These are phyloP conservation scores for Siniperca undulata DNA, from an alignment of 2,797 vertebrate species.

Conservation along the genomic window DNA sequence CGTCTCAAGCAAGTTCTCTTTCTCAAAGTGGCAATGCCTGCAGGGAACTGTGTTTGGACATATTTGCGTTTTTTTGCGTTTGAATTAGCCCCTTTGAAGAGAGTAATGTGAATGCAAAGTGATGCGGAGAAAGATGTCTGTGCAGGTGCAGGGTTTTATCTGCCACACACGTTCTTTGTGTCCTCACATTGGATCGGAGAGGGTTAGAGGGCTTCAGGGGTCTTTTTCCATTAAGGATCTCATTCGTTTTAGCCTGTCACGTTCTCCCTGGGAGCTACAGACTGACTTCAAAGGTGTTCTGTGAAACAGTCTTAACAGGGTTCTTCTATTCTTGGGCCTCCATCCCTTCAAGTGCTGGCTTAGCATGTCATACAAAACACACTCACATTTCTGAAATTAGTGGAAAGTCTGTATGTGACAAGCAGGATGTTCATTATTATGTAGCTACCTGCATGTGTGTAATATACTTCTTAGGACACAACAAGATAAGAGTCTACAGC, in stretches of 20 bases:
- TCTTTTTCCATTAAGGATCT: slow-evolving; percentile 76
- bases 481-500: not conserved
- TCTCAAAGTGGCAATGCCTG: slow-evolving; percentile 62
- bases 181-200: slow-evolving; percentile 46
- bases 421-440: not conserved
- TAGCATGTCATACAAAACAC: slow-evolving; percentile 39
- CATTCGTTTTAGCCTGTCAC: slow-evolving; percentile 67
- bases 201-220: slow-evolving; percentile 61
- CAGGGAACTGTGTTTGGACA: slow-evolving; percentile 62
- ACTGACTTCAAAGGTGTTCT: slow-evolving; percentile 76
- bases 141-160: slow-evolving; percentile 63
- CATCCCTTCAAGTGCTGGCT: slow-evolving; percentile 53
- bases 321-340: slow-evolving; percentile 47
- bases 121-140: slow-evolving; percentile 54
- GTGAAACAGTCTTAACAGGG: slow-evolving; percentile 58
- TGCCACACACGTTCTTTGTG: slow-evolving; percentile 59
- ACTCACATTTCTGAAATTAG: slow-evolving; percentile 33
- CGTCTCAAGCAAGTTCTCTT: slow-evolving; percentile 49
- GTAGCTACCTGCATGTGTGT: not conserved
- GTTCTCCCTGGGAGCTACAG: slow-evolving; percentile 58
- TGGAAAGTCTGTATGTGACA: slow-evolving; percentile 1
- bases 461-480: slow-evolving; percentile 1
- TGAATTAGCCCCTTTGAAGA: slow-evolving; percentile 77
- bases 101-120: slow-evolving; percentile 69
- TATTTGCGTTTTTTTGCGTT: slow-evolving; percentile 69